phyloP scores from a whole-genome alignment of 2,888 invertebrate species.

The Scaptodrosophila latifasciaeformis region DNA sequence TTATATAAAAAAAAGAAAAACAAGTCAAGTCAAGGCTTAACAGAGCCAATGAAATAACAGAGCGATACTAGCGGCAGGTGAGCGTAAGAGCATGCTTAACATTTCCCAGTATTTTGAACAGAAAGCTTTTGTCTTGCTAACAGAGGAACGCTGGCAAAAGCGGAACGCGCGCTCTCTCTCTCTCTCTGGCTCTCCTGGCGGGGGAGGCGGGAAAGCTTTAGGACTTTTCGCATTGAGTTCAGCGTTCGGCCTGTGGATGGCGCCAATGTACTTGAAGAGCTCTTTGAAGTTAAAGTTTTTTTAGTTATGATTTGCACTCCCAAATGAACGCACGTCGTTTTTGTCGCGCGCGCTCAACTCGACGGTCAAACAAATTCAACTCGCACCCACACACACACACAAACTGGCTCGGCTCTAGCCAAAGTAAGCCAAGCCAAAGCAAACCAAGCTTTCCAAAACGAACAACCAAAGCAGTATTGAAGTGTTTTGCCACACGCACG shows the following conservation, averaged over 20 bases:
- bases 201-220: no score
- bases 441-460: no score
- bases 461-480: no score
- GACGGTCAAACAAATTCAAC: slow-evolving; percentile 22
- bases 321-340: slow-evolving; percentile 66
- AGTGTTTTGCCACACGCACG: neutral
- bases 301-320: slow-evolving; percentile 69
- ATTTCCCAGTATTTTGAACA: slow-evolving; percentile 36
- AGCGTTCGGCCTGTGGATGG: slow-evolving; percentile 43
- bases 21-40: slow-evolving; percentile 4
- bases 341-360: slow-evolving; percentile 40
- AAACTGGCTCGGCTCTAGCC: no score
- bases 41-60: neutral
- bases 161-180: neutral
- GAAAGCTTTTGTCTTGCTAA: slow-evolving; percentile 26
- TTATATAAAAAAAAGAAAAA: neutral
- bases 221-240: slow-evolving; percentile 33
- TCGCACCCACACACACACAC: slow-evolving; percentile 3
- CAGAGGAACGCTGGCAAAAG: slow-evolving; percentile 1
- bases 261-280: slow-evolving; percentile 36
- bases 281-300: slow-evolving; percentile 50
- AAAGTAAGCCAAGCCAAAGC: no score
- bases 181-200: neutral
- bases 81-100: no score
- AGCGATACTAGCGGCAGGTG: slow-evolving; percentile 4